Evolutionary conservation across 2,113 vertebrate genomes (phyloP).

Genomic region (Nerophis lumbriciformis): DNA sequence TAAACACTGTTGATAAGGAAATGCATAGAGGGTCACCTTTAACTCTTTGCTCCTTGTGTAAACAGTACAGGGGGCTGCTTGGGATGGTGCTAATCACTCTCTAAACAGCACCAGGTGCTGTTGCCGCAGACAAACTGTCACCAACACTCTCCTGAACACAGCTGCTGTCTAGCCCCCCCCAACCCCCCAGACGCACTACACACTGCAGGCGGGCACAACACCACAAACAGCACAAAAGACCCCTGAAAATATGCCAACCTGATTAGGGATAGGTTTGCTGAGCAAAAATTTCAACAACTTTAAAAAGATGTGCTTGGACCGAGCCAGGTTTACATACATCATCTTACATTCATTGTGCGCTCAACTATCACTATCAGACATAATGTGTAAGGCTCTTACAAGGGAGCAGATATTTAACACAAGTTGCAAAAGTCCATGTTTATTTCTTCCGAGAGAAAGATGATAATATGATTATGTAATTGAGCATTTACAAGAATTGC

Average conservation of each 20-base stretch:
- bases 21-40: slow-evolving; percentile 74
- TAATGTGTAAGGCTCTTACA: slow-evolving; percentile 18
- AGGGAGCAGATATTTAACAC: slow-evolving; percentile 19
- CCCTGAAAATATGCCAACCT: slow-evolving; percentile 56
- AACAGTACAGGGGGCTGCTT: slow-evolving; percentile 67
- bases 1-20: slow-evolving; percentile 70
- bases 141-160: slow-evolving; percentile 59
- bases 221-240: slow-evolving; percentile 50
- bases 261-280: slow-evolving; percentile 1
- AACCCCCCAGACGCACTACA: slow-evolving; percentile 43
- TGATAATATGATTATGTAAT: too few relatives aligned
- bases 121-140: slow-evolving; percentile 73
- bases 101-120: slow-evolving; percentile 72
- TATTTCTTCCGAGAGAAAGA: slow-evolving; percentile 8
- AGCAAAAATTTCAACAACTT: slow-evolving; percentile 15
- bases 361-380: slow-evolving; percentile 34
- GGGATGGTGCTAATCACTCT: slow-evolving; percentile 72
- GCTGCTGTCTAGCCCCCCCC: slow-evolving; percentile 56
- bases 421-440: slow-evolving; percentile 8
- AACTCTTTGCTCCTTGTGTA: slow-evolving; percentile 66
- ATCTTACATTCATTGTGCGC: slow-evolving; percentile 26
- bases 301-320: slow-evolving; percentile 20
- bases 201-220: slow-evolving; percentile 54
- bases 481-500: neutral
- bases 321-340: slow-evolving; percentile 35